phyloP scores from a whole-genome alignment of 2,113 vertebrate genomes.

The Trichomycterus rosablanca region DNA sequence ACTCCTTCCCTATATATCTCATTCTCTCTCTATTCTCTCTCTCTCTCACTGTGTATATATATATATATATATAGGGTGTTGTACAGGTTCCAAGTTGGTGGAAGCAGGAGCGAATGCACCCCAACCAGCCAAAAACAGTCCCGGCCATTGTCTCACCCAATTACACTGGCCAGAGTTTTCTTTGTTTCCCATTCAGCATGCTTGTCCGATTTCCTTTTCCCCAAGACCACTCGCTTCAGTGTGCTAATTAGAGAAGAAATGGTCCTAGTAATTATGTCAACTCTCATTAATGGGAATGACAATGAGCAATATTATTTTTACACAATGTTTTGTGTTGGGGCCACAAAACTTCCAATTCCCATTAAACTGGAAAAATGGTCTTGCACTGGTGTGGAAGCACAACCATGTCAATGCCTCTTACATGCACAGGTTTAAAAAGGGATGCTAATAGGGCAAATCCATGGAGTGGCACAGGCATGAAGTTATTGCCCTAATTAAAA shows the following conservation, averaged over 20 bases:
- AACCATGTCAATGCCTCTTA: conserved; percentile 52
- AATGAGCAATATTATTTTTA: conserved; percentile 98
- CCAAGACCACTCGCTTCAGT: conserved; percentile 79
- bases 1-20: too few species aligned
- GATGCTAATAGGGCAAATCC: conserved; percentile 45
- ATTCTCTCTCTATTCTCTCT: too few species aligned
- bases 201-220: conserved; percentile 90
- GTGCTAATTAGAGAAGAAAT: conserved; percentile 99
- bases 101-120: conserved; percentile 68
- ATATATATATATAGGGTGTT: too few species aligned
- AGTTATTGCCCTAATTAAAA: conserved; percentile 67
- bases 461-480: conserved; percentile 60
- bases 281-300: conserved; percentile 83
- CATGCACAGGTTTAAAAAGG: conserved; percentile 50
- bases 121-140: conserved; percentile 77
- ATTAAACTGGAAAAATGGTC: conserved; percentile 77
- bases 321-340: conserved; percentile 87
- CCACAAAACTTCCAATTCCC: conserved; percentile 80
- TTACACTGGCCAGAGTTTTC: conserved; percentile 83
- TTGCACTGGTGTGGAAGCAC: conserved; percentile 40
- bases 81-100: conserved; percentile 76
- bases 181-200: conserved; percentile 91
- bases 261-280: conserved; percentile 95
- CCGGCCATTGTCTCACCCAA: conserved; percentile 92
- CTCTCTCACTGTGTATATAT: too few species aligned